Conservation (phyloP, 2,888 invertebrate species). For the Platerodrilus igneus region DNA sequence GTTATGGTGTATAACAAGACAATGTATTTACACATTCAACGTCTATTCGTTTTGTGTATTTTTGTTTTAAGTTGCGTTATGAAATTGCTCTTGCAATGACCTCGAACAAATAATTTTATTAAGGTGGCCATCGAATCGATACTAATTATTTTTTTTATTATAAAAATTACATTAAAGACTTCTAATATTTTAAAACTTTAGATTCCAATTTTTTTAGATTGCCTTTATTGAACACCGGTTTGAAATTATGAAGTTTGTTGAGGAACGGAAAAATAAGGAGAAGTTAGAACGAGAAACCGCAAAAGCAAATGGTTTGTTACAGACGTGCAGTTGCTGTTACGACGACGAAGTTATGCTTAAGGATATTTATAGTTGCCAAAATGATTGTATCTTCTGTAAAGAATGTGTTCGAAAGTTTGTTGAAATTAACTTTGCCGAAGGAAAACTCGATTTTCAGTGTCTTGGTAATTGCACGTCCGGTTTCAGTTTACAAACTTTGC, state of each 20-base stretch:
- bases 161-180: no score
- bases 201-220: constrained; percentile 37
- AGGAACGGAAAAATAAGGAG: constrained; percentile 27
- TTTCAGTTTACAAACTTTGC: constrained; percentile 40
- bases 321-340: constrained; percentile 54
- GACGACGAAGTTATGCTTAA: constrained; percentile 51
- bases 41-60: no score
- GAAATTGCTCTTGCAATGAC: no score
- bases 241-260: constrained; percentile 34
- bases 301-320: constrained; percentile 42
- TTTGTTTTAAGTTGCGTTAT: no score
- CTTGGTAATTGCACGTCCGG: constrained; percentile 42
- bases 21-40: no score
- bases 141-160: neutral
- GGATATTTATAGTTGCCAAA: constrained; percentile 44
- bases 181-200: constrained; percentile 11
- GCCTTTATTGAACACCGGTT: constrained; percentile 33
- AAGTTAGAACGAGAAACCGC: constrained; percentile 35
- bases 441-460: constrained; percentile 47
- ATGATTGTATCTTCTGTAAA: constrained; percentile 49
- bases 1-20: no score
- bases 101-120: no score
- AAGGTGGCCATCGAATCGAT: neutral
- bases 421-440: constrained; percentile 45
- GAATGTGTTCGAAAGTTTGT: constrained; percentile 44